Base-by-base conservation (phyloP, 2,888 invertebrate species). In the Philonicus albiceps region DNA sequence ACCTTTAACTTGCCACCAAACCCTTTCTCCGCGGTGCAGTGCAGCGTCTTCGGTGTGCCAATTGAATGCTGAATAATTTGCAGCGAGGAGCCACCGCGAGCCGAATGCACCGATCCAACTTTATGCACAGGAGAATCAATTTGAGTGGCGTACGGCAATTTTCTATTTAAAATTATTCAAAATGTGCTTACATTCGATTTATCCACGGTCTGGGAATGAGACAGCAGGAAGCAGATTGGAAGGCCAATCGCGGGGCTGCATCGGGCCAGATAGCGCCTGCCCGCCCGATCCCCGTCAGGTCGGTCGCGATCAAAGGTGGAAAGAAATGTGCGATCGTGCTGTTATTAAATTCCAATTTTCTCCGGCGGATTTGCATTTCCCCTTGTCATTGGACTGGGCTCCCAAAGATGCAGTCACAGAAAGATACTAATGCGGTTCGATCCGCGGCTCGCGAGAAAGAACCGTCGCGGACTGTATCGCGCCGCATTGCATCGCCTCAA, bases 311-410 rank as follows among this genome's bases (percentile, higher is more conserved):
- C 76, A 75, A 86, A 76, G 76, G 76, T 76, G 76, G 76, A 86
- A 81, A 76, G 86, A 86, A 86, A 76, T 74, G 86, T 49, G 55
- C 76, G 64, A 74, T 55, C 76, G 75, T 75, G 86, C 86, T 86
- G 86, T 86, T 86, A 86, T 86, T 86, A 86, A 86, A 86, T 86
- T 86, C 86, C 86, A 86, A 86, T 86, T 86, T 86, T 86, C 75
- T 55, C 55, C 43, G 53, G 55, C 55, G 76, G 74, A 86, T 86
- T 86, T 86, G 75, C 86, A 86, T 86, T 76, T 86, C 75, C 55
- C 74, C 34, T 49, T 75, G 86, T 75, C 76, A 75, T 55, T 55
- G 31, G 74, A 31, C 19, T 22, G 7, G 11, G 37, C 34, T 72
- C 22, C 83, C 64, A 30, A 74, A 43, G 76, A n/a, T 80, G 49